Evolutionary conservation across 1,140 invertebrate species (phyloP), one percentile per base, ranked within the genome.

Genomic region (Chlorops oryzae): DNA sequence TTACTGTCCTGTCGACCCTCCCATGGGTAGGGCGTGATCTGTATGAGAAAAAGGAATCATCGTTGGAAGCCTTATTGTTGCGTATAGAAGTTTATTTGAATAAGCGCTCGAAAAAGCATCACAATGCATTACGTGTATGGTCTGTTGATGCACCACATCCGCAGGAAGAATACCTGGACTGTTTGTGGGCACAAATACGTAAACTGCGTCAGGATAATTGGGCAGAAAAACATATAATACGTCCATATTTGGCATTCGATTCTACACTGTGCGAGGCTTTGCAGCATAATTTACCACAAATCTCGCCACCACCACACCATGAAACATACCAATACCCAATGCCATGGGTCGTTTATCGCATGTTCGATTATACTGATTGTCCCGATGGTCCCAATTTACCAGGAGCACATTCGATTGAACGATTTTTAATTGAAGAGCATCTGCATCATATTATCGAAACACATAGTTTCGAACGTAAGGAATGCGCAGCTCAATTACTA

Each of bases 341-440:
- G 78, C 90, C 91, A 0, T 83, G 85, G 64, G 90, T 92, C 4
- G 87, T 93, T 6, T 96, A 88, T 76, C 82, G 89, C 35, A 90
- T 99, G 83, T 99, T 99, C 78, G 96, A 98, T 74, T 97, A 98
- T 66, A 97, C 95, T 5, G 96, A 99, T 75, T 97, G 96, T 65
- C 93, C 95, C 9, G 94, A 96, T 74, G 90, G 86, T 1, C 86
- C 87, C 2, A 81, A 88, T 28, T 75, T 99, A 34, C 96, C 96
- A 1, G 95, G 93, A 23, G 88, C 90, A 44, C 94, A 98, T 77
- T 91, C 95, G 0, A 97, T 99, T 54, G 97, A 99, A 74, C 79
- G 96, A 58, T 99, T 95, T 74, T 76, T 99, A 1, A 96, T 99
- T 63, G 97, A 99, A 74, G 94, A 98, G 72, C 94, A 99, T 73